Evolutionary conservation across 2,113 vertebrate species (phyloP), one percentile per base, ranked within the genome.

Genomic region (Gorsachius goisagi): DNA sequence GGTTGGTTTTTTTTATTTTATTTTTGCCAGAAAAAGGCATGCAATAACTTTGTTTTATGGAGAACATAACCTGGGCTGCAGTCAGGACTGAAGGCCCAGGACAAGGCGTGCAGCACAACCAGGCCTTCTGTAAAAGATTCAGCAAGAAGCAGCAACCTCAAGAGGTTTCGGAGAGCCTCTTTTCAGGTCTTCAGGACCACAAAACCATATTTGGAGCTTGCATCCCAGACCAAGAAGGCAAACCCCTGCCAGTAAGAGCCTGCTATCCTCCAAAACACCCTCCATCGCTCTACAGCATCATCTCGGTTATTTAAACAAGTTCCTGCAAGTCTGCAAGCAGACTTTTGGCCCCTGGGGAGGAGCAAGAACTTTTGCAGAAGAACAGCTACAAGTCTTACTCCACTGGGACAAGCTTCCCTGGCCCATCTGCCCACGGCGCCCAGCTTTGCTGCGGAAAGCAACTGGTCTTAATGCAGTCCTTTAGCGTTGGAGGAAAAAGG

Each of bases 261-360:
- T 71, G 30, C 23, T 87, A 12, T 56, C 12, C 86, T 76, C 30
- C 56, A 52, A 68, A 79, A 35, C 5, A 30, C 8, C 67, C 12
- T 58, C 30, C 24, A 4, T 24, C 0, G 0, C 58, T 77, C 50
- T 73, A 27, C 5, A 32, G 8, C 35, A 55, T 8, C 45, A 35
- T 8, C 30, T 2, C 35, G 8, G 3, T 52, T 72, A 23, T 49
- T 75, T 59, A 66, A 59, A 50, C 59, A 44, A 53, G 41, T 9
- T 50, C 23, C 21, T 27, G 9, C n/a, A 17, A 11, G n/a, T 72
- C 69, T 93, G 33, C 60, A 55, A 49, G 50, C 4, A 63, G 28
- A 23, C 11, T 27, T 62, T 62, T 37, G 59, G 59, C 35, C 20
- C 13, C 16, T 45, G 44, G 47, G 24, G 4, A 11, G 24, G 39